Conservation (phyloP, 2,888 invertebrate genomes). For the Lucinisca nassula region DNA sequence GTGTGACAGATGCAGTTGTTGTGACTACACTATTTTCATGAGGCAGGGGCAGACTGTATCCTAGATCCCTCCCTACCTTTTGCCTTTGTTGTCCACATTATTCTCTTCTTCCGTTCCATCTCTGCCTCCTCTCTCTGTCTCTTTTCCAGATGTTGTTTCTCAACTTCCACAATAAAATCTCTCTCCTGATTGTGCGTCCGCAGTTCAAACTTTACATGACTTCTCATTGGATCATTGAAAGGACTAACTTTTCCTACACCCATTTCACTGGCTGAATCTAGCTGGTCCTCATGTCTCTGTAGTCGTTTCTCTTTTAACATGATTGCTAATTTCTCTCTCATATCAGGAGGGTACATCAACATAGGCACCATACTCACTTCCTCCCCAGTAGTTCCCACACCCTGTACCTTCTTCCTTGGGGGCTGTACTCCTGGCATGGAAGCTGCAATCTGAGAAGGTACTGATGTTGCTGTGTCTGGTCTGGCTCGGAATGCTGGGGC, state of each 20-base stretch:
- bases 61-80: slow-evolving; percentile 63
- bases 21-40: too few relatives aligned
- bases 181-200: slow-evolving; percentile 84
- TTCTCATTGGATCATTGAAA: slow-evolving; percentile 85
- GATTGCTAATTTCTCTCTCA: slow-evolving; percentile 78
- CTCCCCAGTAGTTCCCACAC: slow-evolving; percentile 74
- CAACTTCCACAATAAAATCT: slow-evolving; percentile 77
- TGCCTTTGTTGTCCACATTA: slow-evolving; percentile 82
- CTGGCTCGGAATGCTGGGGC: slow-evolving; percentile 68
- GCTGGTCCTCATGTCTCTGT: slow-evolving; percentile 64
- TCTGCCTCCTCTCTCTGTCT: slow-evolving; percentile 72
- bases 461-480: slow-evolving; percentile 70
- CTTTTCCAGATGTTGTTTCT: slow-evolving; percentile 72
- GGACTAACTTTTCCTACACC: slow-evolving; percentile 81
- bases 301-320: slow-evolving; percentile 72
- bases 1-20: too few relatives aligned
- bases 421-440: slow-evolving; percentile 75
- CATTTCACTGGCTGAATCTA: slow-evolving; percentile 70
- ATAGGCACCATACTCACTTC: slow-evolving; percentile 83
- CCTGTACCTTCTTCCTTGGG: slow-evolving; percentile 58
- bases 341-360: slow-evolving; percentile 85
- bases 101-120: slow-evolving; percentile 78
- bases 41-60: slow-evolving; percentile 43
- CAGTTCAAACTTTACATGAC: slow-evolving; percentile 84
- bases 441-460: slow-evolving; percentile 74